Base-by-base conservation (phyloP, 1,140 invertebrate species). In the Caenorhabditis tropicalis region DNA sequence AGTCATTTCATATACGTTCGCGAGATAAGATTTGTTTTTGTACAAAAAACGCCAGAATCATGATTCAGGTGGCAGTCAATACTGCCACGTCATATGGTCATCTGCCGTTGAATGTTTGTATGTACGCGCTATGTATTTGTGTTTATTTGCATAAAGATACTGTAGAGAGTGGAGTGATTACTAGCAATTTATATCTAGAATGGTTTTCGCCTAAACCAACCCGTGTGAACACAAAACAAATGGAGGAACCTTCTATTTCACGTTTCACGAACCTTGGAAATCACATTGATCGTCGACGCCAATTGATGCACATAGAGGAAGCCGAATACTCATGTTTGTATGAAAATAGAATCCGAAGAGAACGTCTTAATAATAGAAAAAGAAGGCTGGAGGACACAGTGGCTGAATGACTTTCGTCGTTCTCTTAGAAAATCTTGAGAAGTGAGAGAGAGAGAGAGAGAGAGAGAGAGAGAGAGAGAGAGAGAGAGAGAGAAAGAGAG, bases 241-340 rank as follows among this genome's bases (percentile, higher is more conserved):
- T n/a, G n/a, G n/a, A n/a, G n/a, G n/a, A n/a, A n/a, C n/a, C n/a
- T n/a, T n/a, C n/a, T n/a, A n/a, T n/a, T n/a, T n/a, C n/a, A n/a
- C n/a, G n/a, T 12, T 27, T 56, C 4, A 74, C 65, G 3, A 46
- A 74, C 65, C 65, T 74, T 74, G 65, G 15, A 74, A 74, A 74
- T 74, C 65, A 74, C 43, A 74, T n/a, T 74, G 65, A 24, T 74
- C 65, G n/a, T 74, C 65, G 12, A 74, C 65, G 24, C 65, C 65
- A 43, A 74, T 74, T n/a, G 65, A 74, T 74, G 65, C 65, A 46
- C 65, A 74, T 24, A 74, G n/a, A 1, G 65, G 65, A 10, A 74
- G 65, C 7, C 65, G 33, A 74, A 74, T 74, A 74, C 65, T 74
- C 65, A 74, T 74, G n/a, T 74, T 43, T 15, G 65, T n/a, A 74